A percentile compares a stretch with the other conserved stretches of the same genome.
phyloP scores from a whole-genome alignment of 2,113 vertebrate genomes.

The Cololabis saira region DNA sequence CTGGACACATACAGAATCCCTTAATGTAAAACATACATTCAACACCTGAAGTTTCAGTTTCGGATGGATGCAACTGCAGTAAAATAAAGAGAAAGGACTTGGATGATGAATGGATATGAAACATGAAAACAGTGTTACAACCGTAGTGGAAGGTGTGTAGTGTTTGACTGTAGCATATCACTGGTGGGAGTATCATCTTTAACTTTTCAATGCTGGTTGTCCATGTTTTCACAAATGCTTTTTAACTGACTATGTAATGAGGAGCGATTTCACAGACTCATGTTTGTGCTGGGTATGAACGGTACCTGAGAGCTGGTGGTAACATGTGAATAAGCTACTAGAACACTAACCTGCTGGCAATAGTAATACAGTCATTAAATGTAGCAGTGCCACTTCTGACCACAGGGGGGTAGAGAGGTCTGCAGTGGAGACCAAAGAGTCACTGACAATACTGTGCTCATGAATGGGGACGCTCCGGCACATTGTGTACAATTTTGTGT shows the following conservation, averaged over 20 bases:
- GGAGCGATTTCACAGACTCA: not conserved
- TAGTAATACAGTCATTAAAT: no score
- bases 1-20: constrained; percentile 50
- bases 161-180: constrained; percentile 28
- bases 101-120: constrained; percentile 3
- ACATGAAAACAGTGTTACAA: not conserved
- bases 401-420: no score
- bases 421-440: no score
- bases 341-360: no score
- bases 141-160: constrained; percentile 7
- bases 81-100: not conserved
- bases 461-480: no score
- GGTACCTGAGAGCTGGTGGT: constrained; percentile 71
- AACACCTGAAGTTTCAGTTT: not conserved
- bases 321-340: no score
- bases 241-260: constrained; percentile 12
- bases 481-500: no score
- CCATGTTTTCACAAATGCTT: constrained; percentile 26
- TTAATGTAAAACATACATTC: constrained; percentile 41
- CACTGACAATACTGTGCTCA: no score
- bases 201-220: constrained; percentile 24
- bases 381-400: no score
- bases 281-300: constrained; percentile 16
- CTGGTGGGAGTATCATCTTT: constrained; percentile 13
- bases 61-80: not conserved